A percentile compares a stretch with the other conserved stretches of the same genome.
These are phyloP conservation scores for Tringa solitaria DNA, from an alignment of 2,113 vertebrate genomes.

Conservation along the genomic window DNA sequence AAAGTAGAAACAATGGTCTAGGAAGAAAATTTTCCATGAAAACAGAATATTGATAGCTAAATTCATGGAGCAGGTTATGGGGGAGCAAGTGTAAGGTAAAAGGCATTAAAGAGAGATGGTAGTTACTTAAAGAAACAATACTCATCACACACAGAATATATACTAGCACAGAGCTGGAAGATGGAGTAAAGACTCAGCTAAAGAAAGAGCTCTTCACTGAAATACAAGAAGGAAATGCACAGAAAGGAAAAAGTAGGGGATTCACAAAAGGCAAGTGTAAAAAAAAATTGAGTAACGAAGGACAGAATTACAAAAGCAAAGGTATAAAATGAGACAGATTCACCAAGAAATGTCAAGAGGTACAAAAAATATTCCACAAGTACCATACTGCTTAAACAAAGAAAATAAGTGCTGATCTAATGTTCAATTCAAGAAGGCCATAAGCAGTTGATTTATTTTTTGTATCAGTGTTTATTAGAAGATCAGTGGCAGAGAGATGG, in stretches of 20 bases:
- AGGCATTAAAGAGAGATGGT: neutral
- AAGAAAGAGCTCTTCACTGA: neutral
- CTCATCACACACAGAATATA: neutral
- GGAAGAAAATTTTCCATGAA: neutral
- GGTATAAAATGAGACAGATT: neutral
- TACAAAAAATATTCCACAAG: neutral
- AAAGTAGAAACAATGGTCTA: neutral
- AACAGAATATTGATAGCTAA: neutral
- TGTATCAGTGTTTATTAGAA: neutral
- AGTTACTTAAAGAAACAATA: neutral
- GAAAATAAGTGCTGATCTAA: neutral
- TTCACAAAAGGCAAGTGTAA: neutral
- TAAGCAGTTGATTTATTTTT: neutral
- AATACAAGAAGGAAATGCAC: neutral
- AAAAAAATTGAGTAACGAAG: neutral
- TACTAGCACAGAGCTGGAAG: neutral
- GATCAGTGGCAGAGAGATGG: neutral
- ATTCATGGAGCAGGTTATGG: neutral
- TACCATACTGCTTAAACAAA: neutral
- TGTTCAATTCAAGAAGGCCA: neutral
- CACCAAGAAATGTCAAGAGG: neutral
- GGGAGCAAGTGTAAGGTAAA: neutral
- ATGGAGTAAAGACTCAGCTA: neutral
- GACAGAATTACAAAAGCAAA: neutral
- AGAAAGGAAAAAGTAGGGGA: neutral